phyloP scores from a whole-genome alignment of 2,113 vertebrate genomes.

The Microcebus lehilahytsara region DNA sequence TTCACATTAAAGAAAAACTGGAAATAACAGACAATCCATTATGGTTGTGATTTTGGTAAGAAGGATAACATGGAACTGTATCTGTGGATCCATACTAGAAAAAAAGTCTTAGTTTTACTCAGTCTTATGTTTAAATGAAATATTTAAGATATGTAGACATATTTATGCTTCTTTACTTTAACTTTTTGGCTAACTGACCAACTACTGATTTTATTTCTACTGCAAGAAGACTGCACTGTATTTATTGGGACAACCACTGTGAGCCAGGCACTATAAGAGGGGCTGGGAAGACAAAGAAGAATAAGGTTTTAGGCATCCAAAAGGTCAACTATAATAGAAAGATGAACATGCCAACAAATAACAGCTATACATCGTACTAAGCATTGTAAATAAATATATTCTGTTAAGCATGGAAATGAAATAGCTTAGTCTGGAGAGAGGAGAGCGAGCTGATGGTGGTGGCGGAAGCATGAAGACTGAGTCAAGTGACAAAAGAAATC shows the following conservation, averaged over 20 bases:
- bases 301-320: neutral
- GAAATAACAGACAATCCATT: neutral
- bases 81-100: neutral
- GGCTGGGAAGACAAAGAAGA: neutral
- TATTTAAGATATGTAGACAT: neutral
- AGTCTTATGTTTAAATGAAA: constrained; percentile 1
- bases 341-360: neutral
- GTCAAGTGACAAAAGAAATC: neutral
- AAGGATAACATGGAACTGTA: neutral
- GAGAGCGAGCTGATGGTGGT: neutral
- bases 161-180: neutral
- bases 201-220: neutral
- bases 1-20: neutral
- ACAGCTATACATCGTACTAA: neutral
- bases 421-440: neutral
- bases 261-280: neutral
- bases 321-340: neutral
- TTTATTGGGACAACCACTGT: neutral
- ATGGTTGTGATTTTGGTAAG: neutral
- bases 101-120: neutral
- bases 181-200: neutral
- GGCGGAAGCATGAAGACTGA: neutral
- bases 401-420: neutral
- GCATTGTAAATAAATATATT: neutral
- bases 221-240: neutral